Conservation (phyloP, 2,113 vertebrate genomes). For the Electrona antarctica region DNA sequence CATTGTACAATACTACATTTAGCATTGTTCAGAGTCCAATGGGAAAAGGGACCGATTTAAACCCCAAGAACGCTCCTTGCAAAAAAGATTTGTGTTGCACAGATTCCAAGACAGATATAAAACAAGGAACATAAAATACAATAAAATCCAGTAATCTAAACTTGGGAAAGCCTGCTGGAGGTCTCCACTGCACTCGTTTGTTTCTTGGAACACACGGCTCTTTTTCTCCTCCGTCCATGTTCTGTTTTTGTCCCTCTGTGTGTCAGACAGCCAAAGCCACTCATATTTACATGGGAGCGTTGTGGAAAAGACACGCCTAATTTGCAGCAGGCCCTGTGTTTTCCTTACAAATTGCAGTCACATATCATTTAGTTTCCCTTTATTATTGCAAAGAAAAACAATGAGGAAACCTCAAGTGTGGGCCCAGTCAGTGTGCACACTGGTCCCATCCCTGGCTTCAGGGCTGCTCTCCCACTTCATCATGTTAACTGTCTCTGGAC, state of each 20-base stretch:
- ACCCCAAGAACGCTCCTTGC: neutral
- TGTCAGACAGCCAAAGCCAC: slow-evolving; percentile 37
- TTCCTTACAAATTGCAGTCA: slow-evolving; percentile 71
- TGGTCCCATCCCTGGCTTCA: slow-evolving; percentile 47
- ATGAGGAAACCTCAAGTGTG: slow-evolving; percentile 60
- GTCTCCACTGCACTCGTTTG: neutral
- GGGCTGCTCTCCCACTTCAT: slow-evolving; percentile 52
- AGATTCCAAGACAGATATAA: neutral
- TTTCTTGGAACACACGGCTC: neutral
- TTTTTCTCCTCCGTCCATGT: slow-evolving; percentile 8
- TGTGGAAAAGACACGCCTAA: slow-evolving; percentile 56
- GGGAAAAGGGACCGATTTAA: neutral
- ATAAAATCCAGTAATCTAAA: neutral
- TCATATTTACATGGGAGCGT: slow-evolving; percentile 39
- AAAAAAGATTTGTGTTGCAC: neutral
- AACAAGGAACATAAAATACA: neutral
- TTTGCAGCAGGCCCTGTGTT: slow-evolving; percentile 63
- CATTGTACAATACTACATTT: neutral
- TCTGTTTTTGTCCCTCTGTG: slow-evolving; percentile 28
- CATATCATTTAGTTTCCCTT: slow-evolving; percentile 69
- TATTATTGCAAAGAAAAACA: slow-evolving; percentile 67
- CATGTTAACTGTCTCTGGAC: slow-evolving; percentile 56
- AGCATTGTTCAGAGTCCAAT: neutral
- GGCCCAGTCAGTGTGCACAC: slow-evolving; percentile 10
- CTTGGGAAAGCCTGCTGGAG: neutral